Conservation (phyloP, 2,113 vertebrate genomes). For the Pogona vitticeps region DNA sequence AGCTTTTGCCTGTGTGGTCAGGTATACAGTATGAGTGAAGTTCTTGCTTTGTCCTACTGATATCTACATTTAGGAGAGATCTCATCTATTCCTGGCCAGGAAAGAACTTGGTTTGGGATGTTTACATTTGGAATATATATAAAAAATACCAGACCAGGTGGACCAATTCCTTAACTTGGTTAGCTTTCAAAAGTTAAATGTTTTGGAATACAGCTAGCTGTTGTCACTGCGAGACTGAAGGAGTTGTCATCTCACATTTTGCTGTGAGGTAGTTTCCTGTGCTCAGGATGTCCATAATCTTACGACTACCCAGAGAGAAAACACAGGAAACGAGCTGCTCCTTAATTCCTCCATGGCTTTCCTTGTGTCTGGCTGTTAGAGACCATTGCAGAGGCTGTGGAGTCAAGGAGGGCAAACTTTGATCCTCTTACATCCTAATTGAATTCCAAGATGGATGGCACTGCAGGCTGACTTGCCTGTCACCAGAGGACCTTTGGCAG, state of each 20-base stretch:
- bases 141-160: neutral
- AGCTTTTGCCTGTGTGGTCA: neutral
- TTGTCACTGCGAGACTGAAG: neutral
- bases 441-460: neutral
- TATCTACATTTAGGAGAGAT: no score
- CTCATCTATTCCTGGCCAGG: no score
- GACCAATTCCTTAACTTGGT: neutral
- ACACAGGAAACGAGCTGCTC: neutral
- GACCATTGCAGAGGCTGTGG: no score
- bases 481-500: neutral
- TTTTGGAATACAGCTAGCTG: no score
- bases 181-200: no score
- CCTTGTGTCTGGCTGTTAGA: neutral
- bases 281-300: neutral
- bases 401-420: neutral
- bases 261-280: neutral
- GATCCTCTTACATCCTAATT: neutral
- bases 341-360: neutral
- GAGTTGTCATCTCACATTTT: neutral
- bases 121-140: neutral
- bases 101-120: neutral
- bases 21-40: neutral
- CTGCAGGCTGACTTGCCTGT: neutral
- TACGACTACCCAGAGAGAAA: neutral
- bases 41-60: neutral